Percentiles rank a stretch among this genome's conserved stretches.
Evolutionary conservation across 2,113 vertebrate species (phyloP).

Genomic region (Dasyprocta punctata): DNA sequence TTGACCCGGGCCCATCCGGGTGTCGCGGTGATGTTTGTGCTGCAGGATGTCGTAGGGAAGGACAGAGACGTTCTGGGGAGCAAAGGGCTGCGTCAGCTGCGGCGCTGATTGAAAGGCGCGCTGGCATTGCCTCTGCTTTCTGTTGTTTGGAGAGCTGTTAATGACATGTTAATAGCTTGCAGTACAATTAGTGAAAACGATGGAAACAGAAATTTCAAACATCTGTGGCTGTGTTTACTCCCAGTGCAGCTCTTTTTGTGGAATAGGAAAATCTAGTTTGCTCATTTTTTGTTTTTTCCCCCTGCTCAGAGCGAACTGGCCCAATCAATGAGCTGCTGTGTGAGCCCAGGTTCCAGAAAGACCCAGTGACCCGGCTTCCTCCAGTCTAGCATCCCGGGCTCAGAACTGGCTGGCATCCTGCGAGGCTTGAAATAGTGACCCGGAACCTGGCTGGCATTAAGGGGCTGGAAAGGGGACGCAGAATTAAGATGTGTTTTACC

Average conservation of each 20-base stretch:
- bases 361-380: accelerated
- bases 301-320: neutral
- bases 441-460: neutral
- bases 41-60: neutral
- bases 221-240: neutral
- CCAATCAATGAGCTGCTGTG: no score
- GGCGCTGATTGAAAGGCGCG: accelerated
- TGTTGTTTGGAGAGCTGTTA: neutral
- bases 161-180: neutral
- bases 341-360: no score
- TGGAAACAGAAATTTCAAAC: neutral
- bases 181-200: neutral
- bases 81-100: accelerated
- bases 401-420: neutral
- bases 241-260: neutral
- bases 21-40: neutral
- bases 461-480: neutral
- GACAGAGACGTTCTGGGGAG: neutral
- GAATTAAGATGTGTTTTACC: neutral
- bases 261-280: neutral
- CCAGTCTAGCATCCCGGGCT: neutral
- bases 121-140: accelerated
- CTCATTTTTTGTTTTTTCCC: accelerated
- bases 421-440: neutral
- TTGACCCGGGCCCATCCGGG: neutral